phyloP scores from a whole-genome alignment of 1,140 invertebrate genomes.

The Melanaphis sacchari region DNA sequence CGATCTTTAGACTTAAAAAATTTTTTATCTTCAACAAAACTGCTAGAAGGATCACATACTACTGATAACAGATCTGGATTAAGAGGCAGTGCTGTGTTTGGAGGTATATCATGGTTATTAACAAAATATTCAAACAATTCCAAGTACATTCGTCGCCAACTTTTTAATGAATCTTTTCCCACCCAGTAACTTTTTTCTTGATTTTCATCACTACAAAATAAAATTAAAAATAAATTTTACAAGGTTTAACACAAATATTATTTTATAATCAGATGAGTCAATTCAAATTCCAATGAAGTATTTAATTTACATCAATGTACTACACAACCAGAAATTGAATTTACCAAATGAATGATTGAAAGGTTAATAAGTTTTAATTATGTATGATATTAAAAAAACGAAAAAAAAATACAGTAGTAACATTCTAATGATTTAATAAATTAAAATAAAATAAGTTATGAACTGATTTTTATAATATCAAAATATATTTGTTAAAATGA shows the following conservation, averaged over 20 bases:
- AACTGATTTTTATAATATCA: no score
- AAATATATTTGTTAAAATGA: no score
- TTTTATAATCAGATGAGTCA: neutral
- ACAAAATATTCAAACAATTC: constrained; percentile 54
- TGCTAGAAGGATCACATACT: constrained; percentile 5
- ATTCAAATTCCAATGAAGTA: neutral
- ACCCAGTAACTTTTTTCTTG: constrained; percentile 60
- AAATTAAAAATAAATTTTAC: neutral
- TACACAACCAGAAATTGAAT: neutral
- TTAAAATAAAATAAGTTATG: no score
- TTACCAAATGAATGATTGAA: no score
- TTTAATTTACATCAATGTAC: neutral
- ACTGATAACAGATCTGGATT: neutral
- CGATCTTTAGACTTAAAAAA: neutral
- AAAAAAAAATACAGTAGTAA: neutral
- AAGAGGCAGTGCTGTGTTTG: constrained; percentile 19
- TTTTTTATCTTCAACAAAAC: neutral
- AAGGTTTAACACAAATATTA: neutral
- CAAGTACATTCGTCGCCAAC: constrained; percentile 59
- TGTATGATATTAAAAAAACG: neutral
- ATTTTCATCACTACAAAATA: constrained; percentile 59
- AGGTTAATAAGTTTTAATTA: neutral
- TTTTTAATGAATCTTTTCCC: constrained; percentile 61
- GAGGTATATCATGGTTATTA: constrained; percentile 28
- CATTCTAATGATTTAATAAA: neutral